Evolutionary conservation across 2,113 vertebrate genomes (phyloP), one percentile per base, ranked within the genome.

Genomic region (Elachura formosa): DNA sequence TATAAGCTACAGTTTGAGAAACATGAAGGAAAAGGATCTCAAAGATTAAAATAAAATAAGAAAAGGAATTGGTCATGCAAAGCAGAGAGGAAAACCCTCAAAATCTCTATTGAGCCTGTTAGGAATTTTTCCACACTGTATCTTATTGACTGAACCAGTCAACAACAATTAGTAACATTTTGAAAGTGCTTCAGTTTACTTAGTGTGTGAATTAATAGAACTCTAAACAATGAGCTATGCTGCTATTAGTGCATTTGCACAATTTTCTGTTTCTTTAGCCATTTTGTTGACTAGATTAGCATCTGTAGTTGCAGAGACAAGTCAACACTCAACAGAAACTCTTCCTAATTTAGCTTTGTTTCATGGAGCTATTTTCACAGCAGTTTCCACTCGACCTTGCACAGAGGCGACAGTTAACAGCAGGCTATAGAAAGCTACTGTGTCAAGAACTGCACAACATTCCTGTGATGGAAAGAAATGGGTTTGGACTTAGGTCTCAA

Each of bases 321-420:
- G 49, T 54, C 78, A 91, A 82, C 54, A 20, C 67, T 80, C 58
- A 24, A 89, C 43, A 94, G 78, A 68, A 94, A 93, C 31, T 79
- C 49, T 8, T 93, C 58, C 41, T 84, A 61, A 87, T 85, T 94
- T 76, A 95, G 81, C 69, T 87, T 91, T 33, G 54, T 95, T 95
- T 95, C 89, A 62, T 12, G 33, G 14, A 84, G 83, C 80, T 94
- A 67, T 81, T 95, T 93, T 78, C 89, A 84, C 45, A 93, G 87
- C 62, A 79, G 34, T 49, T 96, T 89, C 91, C 67, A 86, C 34
- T 75, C 3, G 1, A 67, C 52, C 48, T 85, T 73, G 41, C 58
- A 84, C 46, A 73, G 33, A 91, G 40, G 34, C 48, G 3, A 82
- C 48, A 73, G 12, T 19, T 19, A 55, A 51, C 25, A 61, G 63